Conservation (phyloP, 2,888 invertebrate genomes). For the Tricholauxania praeusta region DNA sequence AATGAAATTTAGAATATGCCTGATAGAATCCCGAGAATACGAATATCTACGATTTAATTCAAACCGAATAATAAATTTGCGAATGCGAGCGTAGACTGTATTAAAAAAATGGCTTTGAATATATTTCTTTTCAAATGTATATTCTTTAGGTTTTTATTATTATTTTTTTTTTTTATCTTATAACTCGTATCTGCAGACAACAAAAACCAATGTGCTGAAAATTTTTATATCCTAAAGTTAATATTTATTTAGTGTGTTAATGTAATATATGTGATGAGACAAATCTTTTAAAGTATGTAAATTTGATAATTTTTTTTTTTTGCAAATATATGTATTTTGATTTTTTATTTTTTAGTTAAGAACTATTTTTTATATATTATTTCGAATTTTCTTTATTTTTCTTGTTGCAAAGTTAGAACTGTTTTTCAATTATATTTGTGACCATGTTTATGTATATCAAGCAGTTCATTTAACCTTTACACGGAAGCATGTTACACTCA, state of each 20-base stretch:
- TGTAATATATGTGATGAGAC: conserved; percentile 20
- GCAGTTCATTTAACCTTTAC: no score
- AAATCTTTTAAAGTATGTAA: conserved; percentile 21
- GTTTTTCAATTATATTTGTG: no score
- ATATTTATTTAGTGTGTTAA: conserved; percentile 24
- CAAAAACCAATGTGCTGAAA: conserved; percentile 23
- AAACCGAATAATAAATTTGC: no score
- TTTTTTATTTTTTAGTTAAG: conserved; percentile 16
- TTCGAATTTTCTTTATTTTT: not conserved
- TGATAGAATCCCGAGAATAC: no score
- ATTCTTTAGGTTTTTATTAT: not conserved
- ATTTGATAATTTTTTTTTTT: conserved; percentile 25
- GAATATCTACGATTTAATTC: no score
- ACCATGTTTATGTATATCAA: no score
- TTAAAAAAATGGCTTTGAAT: no score
- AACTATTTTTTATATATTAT: conserved; percentile 11
- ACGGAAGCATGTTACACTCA: no score
- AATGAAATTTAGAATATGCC: no score
- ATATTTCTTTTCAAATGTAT: no score
- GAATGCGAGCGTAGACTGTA: no score
- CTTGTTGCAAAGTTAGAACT: not conserved
- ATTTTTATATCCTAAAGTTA: conserved; percentile 19
- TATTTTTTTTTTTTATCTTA: conserved; percentile 1
- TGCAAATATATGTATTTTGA: conserved; percentile 20
- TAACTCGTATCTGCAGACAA: conserved; percentile 14